These are phyloP conservation scores for Melanotaenia duboulayi DNA, from an alignment of 2,113 vertebrate species.

Conservation along the genomic window DNA sequence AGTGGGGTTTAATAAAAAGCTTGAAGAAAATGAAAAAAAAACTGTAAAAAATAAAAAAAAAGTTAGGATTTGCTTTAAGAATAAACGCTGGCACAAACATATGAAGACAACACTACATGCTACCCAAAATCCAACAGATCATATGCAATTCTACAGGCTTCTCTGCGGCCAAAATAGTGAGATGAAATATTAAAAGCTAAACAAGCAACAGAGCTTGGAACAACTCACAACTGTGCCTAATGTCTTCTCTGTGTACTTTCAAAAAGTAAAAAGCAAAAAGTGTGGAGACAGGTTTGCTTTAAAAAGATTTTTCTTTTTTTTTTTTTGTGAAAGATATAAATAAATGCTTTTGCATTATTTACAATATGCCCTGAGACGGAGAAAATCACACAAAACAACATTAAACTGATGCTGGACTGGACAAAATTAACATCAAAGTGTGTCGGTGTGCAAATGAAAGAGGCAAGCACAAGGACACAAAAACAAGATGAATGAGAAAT, in stretches of 20 bases:
- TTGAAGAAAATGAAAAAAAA: neutral
- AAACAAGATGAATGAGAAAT: neutral
- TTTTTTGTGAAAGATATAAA: slow-evolving; percentile 10
- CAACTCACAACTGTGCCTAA: slow-evolving; percentile 16
- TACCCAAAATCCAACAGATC: slow-evolving; percentile 12
- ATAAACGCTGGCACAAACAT: neutral
- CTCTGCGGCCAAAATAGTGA: slow-evolving; percentile 12
- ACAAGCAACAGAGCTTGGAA: slow-evolving; percentile 12
- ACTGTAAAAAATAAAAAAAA: neutral
- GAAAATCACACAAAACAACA: neutral
- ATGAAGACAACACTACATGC: slow-evolving; percentile 1
- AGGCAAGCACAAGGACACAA: neutral
- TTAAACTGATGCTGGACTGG: slow-evolving; percentile 3
- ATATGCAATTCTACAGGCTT: slow-evolving; percentile 33
- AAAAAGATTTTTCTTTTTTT: neutral
- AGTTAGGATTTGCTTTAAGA: neutral
- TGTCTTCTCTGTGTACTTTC: slow-evolving; percentile 15
- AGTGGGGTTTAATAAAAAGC: neutral
- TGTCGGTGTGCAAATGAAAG: neutral
- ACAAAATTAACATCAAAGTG: neutral
- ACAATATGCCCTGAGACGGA: slow-evolving; percentile 17
- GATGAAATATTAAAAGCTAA: slow-evolving; percentile 18
- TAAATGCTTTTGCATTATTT: slow-evolving; percentile 44
- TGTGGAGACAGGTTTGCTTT: slow-evolving; percentile 8
- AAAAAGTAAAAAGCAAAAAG: slow-evolving; percentile 23